These are phyloP conservation scores for Drosophila nr. perissopoda DNA, from an alignment of 2,888 invertebrate species.

Conservation along the genomic window DNA sequence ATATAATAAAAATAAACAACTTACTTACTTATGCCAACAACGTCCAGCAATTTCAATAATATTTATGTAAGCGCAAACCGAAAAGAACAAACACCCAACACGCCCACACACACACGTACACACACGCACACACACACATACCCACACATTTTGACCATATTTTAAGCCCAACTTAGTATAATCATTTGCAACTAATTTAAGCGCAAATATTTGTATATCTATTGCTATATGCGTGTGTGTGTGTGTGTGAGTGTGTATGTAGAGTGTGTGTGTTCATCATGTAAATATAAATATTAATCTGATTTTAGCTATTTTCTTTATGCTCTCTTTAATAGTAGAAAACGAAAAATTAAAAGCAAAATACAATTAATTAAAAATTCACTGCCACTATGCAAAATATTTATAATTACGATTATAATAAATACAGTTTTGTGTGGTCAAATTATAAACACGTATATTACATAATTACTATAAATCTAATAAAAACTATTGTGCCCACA, in stretches of 20 bases:
- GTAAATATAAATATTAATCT: conserved; percentile 55
- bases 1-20: conserved; percentile 71
- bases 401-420: conserved; percentile 19
- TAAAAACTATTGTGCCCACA: conserved; percentile 43
- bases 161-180: conserved; percentile 69
- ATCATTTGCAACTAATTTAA: conserved; percentile 70
- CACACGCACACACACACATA: conserved; percentile 13
- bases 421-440: conserved; percentile 49
- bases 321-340: conserved; percentile 31
- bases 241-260: conserved; percentile 7
- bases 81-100: conserved; percentile 45
- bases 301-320: conserved; percentile 43
- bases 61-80: conserved; percentile 68
- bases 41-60: conserved; percentile 79
- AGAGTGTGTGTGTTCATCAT: conserved; percentile 30
- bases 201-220: conserved; percentile 40
- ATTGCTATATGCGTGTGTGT: conserved; percentile 8
- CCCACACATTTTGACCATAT: conserved; percentile 46
- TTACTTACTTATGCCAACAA: conserved; percentile 81
- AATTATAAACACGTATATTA: conserved; percentile 34
- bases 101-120: conserved; percentile 9
- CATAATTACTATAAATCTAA: conserved; percentile 38
- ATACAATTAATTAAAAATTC: conserved; percentile 29
- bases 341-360: conserved; percentile 17
- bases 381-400: conserved; percentile 47